phyloP scores from a whole-genome alignment of 2,113 vertebrate genomes.

The Dipodomys spectabilis region DNA sequence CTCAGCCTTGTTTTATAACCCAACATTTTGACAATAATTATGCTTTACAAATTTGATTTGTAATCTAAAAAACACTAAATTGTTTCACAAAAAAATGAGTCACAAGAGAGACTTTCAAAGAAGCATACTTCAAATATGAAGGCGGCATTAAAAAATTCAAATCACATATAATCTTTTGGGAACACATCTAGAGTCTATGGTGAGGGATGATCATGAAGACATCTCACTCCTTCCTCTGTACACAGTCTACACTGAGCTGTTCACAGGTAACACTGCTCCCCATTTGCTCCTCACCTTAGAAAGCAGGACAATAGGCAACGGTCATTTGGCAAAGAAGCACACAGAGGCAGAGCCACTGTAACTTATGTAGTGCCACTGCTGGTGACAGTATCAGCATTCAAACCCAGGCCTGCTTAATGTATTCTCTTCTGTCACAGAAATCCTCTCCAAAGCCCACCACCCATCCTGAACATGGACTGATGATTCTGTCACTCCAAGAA shows the following conservation, averaged over 20 bases:
- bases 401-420: neutral
- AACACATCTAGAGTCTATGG: neutral
- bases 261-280: neutral
- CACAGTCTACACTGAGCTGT: neutral
- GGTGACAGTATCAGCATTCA: neutral
- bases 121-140: constrained; percentile 5
- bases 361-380: neutral
- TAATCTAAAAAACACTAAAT: constrained; percentile 27
- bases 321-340: neutral
- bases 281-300: neutral
- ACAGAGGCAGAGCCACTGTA: neutral
- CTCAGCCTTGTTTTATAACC: constrained; percentile 25
- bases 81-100: neutral
- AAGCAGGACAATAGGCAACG: neutral
- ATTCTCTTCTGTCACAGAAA: neutral
- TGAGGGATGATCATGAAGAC: neutral
- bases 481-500: neutral
- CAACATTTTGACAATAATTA: constrained; percentile 15
- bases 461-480: neutral
- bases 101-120: constrained; percentile 20
- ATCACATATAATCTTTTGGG: neutral
- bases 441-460: neutral
- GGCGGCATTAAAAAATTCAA: neutral
- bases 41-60: constrained; percentile 43
- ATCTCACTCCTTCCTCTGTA: neutral